phyloP scores from a whole-genome alignment of 2,888 invertebrate genomes.

The Aricia artaxerxes region DNA sequence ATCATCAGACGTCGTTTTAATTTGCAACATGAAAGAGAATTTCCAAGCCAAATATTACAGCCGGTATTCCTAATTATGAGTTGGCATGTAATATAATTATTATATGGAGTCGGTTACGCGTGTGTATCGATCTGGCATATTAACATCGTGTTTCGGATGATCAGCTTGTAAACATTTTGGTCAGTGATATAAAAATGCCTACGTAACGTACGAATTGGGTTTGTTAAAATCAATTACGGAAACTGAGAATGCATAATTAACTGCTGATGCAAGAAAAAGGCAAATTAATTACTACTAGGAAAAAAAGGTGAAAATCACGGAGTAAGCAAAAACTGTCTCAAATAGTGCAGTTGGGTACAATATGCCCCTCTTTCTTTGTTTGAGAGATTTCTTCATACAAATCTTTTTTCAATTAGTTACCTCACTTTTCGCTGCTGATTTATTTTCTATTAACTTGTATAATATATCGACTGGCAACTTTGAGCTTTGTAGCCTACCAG shows the following conservation, averaged over 20 bases:
- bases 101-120: neutral
- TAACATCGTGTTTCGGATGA: neutral
- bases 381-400: no score
- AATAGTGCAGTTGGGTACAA: no score
- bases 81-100: conserved; percentile 24
- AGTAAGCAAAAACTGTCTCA: no score
- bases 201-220: no score
- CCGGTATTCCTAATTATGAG: conserved; percentile 5
- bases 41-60: conserved; percentile 8
- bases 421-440: no score
- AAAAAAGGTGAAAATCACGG: no score
- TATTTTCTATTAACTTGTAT: neutral
- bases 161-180: neutral
- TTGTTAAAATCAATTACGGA: no score
- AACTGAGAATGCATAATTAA: no score
- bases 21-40: neutral
- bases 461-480: neutral
- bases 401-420: no score
- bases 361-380: no score
- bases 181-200: neutral
- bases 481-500: neutral
- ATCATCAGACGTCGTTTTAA: neutral
- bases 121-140: conserved; percentile 3
- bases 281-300: no score
- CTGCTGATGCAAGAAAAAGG: no score